Evolutionary conservation across 2,888 invertebrate genomes (phyloP).

Genomic region (Pseudeuparius sepicola): DNA sequence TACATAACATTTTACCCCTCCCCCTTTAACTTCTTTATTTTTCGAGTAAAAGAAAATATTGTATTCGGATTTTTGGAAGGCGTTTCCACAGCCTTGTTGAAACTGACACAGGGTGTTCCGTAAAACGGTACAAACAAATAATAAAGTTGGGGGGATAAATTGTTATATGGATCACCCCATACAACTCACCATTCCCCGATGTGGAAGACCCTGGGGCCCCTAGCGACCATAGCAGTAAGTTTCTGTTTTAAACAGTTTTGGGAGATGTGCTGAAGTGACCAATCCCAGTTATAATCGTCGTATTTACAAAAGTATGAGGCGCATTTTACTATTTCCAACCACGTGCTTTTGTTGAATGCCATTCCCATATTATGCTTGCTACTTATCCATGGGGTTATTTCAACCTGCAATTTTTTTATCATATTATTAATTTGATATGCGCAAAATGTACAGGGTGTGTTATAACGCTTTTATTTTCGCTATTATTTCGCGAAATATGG

Average conservation of each 20-base stretch:
- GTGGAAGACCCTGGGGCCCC: conserved; percentile 93
- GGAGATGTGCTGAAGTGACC: conserved; percentile 87
- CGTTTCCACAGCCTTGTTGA: too few species aligned
- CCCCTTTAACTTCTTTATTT: too few species aligned
- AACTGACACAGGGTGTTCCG: too few species aligned
- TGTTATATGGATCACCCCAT: not conserved
- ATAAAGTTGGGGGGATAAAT: too few species aligned
- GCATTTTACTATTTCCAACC: conserved; percentile 73
- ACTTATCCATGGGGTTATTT: conserved; percentile 89
- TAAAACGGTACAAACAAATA: too few species aligned
- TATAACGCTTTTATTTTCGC: conserved; percentile 12
- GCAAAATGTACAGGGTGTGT: not conserved
- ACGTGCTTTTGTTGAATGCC: conserved; percentile 82
- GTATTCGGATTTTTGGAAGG: too few species aligned
- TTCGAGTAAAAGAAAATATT: too few species aligned
- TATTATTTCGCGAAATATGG: too few species aligned
- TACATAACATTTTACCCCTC: too few species aligned
- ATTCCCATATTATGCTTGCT: conserved; percentile 99
- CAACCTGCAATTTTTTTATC: conserved; percentile 52
- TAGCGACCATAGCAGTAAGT: conserved; percentile 79
- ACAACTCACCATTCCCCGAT: conserved; percentile 89
- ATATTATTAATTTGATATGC: conserved; percentile 1
- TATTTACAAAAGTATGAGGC: conserved; percentile 85
- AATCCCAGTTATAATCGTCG: conserved; percentile 99
- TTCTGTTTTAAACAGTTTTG: conserved; percentile 69